Percentiles rank a stretch among this genome's conserved stretches.
Conservation (phyloP, 2,113 vertebrate genomes). For the Caranx melampygus region DNA sequence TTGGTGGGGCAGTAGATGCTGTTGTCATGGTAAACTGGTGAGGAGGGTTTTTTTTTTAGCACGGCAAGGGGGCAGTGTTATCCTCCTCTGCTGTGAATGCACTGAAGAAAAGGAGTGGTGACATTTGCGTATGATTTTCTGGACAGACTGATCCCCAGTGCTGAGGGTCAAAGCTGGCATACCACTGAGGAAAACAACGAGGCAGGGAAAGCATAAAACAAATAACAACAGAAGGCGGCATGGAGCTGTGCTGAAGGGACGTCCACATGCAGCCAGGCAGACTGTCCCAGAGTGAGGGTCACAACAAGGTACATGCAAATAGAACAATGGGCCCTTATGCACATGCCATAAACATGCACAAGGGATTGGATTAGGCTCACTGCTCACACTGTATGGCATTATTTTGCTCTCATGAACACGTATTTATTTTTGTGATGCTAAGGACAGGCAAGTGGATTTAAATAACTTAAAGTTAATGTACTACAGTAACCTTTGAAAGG, state of each 20-base stretch:
- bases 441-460: not conserved
- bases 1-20: conserved; percentile 16
- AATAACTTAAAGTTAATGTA: not conserved
- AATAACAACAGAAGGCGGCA: conserved; percentile 56
- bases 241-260: conserved; percentile 26
- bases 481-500: not conserved
- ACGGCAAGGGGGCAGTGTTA: conserved; percentile 4
- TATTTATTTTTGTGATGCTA: not conserved
- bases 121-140: conserved; percentile 57
- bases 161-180: conserved; percentile 58
- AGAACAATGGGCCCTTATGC: conserved; percentile 24
- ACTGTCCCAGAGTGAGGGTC: conserved; percentile 46
- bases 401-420: not conserved
- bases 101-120: conserved; percentile 25
- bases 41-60: conserved; percentile 19
- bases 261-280: conserved; percentile 35
- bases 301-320: conserved; percentile 49
- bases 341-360: conserved; percentile 11
- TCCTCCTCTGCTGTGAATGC: conserved; percentile 10
- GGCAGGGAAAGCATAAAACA: conserved; percentile 43
- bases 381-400: not conserved
- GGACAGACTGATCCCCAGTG: conserved; percentile 28
- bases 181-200: conserved; percentile 46
- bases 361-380: not conserved
- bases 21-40: conserved; percentile 19